These are phyloP conservation scores for Callimorpha dominula DNA, from an alignment of 2,888 invertebrate genomes.

Conservation along the genomic window DNA sequence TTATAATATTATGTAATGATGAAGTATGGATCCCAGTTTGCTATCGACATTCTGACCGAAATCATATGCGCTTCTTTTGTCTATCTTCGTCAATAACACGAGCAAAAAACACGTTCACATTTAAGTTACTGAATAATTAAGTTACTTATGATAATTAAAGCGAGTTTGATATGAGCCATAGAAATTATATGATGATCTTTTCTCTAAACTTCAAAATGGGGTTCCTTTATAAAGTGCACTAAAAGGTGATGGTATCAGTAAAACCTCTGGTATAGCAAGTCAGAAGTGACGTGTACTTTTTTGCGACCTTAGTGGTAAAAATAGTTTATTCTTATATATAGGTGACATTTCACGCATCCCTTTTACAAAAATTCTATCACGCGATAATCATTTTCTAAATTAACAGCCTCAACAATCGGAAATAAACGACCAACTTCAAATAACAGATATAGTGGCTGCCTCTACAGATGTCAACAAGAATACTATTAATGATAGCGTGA, in stretches of 20 bases:
- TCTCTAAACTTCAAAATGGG: too few relatives aligned
- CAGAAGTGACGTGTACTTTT: not conserved
- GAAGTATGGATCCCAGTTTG: too few relatives aligned
- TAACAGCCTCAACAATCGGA: slow-evolving; percentile 68
- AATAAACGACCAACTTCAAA: slow-evolving; percentile 65
- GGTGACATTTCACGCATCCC: not conserved
- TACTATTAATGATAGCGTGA: not conserved
- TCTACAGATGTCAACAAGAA: slow-evolving; percentile 11
- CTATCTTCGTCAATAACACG: too few relatives aligned
- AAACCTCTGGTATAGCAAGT: not conserved
- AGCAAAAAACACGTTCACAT: too few relatives aligned
- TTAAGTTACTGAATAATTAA: too few relatives aligned
- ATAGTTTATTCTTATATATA: not conserved
- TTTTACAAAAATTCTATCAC: not conserved
- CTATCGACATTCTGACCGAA: too few relatives aligned
- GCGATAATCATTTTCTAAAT: slow-evolving; percentile 9
- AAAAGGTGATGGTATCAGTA: not conserved
- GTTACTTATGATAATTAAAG: too few relatives aligned
- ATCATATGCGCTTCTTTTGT: too few relatives aligned
- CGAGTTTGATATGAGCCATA: too few relatives aligned
- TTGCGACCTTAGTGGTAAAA: not conserved
- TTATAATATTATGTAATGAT: too few relatives aligned
- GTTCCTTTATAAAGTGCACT: not conserved
- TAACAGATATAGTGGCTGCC: slow-evolving; percentile 38
- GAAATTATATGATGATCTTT: too few relatives aligned